Evolutionary conservation across 2,797 vertebrate genomes (phyloP), one percentile per base, ranked within the genome.

Genomic region (Danio choprae): DNA sequence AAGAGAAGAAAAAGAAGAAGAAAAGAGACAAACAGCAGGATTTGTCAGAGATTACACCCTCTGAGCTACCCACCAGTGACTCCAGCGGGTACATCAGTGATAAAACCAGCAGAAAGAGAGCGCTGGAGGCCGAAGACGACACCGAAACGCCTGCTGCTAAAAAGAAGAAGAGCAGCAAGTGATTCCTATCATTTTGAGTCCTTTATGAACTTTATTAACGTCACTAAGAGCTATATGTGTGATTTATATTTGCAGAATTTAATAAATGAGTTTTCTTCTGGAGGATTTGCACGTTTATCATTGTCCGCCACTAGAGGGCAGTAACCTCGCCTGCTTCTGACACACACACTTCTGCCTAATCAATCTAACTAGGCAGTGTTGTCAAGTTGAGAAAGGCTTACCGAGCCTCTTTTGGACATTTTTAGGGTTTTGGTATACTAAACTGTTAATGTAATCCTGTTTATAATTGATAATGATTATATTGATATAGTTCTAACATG

Each of bases 71-170:
- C 1, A 77, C 78, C 60, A 96, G 94, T 73, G 95, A 96, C 91
- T 95, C 94, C 38, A 95, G 94, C 13, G 93, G 94, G 81, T 95
- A 96, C 84, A 81, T 92, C 4, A 95, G 93, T 73, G 93, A 96
- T 78, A 95, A 94, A 82, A 89, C 90, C 55, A 89, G 84, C 81
- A 96, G 92, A 83, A 97, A 95, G 91, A 94, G 94, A 88, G 90
- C 80, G 1, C 88, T 88, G 38, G 85, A 82, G 7, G 84, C 77
- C 15, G 86, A 82, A 11, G 43, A 86, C 5, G 44, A 40, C 44
- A 8, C 85, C 7, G 90, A 88, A 16, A 77, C 77, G 1, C 82
- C 87, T 60, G 87, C 91, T 76, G 84, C 91, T 6, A 95, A 94
- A 80, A 94, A 92, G 84, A 94, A 92, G 80, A 91, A 84, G 79